A percentile compares a stretch with the other conserved stretches of the same genome.
phyloP scores from a whole-genome alignment of 1,140 invertebrate genomes.

The Coenobita brevimanus region DNA sequence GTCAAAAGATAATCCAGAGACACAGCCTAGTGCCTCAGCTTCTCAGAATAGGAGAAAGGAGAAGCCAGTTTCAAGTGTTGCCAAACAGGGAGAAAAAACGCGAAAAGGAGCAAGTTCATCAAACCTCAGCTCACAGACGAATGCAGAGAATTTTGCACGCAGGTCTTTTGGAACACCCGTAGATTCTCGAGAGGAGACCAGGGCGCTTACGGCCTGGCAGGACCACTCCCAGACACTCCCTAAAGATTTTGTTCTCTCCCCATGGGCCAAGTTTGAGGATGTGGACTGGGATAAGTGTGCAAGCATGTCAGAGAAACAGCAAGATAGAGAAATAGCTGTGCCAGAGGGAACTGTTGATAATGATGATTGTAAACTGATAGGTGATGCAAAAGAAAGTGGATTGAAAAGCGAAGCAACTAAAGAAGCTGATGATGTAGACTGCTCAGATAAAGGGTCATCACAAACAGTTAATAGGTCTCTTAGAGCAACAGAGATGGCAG shows the following conservation, averaged over 20 bases:
- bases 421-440: not conserved
- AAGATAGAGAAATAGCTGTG: no score
- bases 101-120: no score
- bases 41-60: no score
- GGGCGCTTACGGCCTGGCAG: not conserved
- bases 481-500: not conserved
- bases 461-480: not conserved
- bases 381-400: not conserved
- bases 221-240: conserved; percentile 36
- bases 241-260: conserved; percentile 42
- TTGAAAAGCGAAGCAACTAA: not conserved
- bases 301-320: no score
- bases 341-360: no score
- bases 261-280: conserved; percentile 60
- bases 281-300: conserved; percentile 30
- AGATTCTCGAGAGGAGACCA: not conserved
- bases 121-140: no score
- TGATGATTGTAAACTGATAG: no score
- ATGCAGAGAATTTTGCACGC: not conserved
- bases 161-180: not conserved
- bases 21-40: no score
- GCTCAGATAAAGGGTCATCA: no score
- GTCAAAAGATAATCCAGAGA: not conserved
- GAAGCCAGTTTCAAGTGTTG: not conserved
- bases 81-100: not conserved